Evolutionary conservation across 1,140 invertebrate genomes (phyloP).

Genomic region (Stenopsyche tienmushanensis): DNA sequence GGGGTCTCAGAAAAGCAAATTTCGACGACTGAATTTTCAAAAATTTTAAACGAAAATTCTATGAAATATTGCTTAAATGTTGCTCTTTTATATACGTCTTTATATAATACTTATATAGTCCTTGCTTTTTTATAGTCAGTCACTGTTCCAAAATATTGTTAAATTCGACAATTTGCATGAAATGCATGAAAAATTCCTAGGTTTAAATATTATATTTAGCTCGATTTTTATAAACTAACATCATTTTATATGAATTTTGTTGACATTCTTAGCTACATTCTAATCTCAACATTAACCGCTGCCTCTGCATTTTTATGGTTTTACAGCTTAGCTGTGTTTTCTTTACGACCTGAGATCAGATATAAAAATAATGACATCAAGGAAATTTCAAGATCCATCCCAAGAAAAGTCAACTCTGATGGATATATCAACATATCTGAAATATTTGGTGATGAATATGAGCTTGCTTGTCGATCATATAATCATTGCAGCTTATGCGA

Average conservation of each 20-base stretch:
- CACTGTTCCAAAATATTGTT: not conserved
- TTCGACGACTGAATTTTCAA: too few species aligned
- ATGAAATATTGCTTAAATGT: too few species aligned
- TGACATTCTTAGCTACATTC: not conserved
- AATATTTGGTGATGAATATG: not conserved
- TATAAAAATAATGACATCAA: slow-evolving; percentile 4
- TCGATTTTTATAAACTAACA: not conserved
- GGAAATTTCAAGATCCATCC: not conserved
- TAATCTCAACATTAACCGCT: not conserved
- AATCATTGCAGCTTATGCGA: not conserved
- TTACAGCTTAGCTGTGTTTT: not conserved
- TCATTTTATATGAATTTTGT: not conserved
- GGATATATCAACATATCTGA: not conserved
- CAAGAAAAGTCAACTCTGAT: not conserved
- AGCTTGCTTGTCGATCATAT: not conserved
- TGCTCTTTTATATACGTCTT: too few species aligned
- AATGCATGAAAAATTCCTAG: not conserved
- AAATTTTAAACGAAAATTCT: too few species aligned
- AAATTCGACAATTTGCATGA: not conserved
- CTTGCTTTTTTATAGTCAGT: too few species aligned
- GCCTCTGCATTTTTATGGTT: not conserved
- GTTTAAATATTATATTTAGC: not conserved
- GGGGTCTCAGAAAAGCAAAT: too few species aligned
- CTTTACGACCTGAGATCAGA: not conserved
- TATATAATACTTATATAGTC: too few species aligned